Base-by-base conservation (phyloP, 2,888 invertebrate species). In the Heliconius sara region DNA sequence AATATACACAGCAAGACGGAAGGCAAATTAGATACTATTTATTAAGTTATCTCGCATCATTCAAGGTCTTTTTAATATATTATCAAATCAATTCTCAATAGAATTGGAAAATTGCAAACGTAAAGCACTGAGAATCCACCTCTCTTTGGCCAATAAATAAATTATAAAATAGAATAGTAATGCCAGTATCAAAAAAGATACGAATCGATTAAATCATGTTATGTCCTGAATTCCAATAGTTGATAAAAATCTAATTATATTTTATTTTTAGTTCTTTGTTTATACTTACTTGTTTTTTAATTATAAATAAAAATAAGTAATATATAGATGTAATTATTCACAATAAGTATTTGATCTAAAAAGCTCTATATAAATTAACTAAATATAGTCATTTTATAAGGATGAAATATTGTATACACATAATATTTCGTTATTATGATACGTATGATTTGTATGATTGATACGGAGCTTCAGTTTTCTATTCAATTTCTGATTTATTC, bases 31-130 rank as follows among this genome's bases (percentile, higher is more conserved):
- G 76, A 85, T 80, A 85, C 83, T 84, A 87, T 86, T 83, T 84
- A 86, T 78, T 85, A 85, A 84, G 82, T 85, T 84, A 85, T 84
- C 84, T 86, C 86, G 84, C 89, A 90, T 90, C 81, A 84, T 89
- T 91, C 89, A 83, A 83, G 82, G 84, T 80, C 81, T 68, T 78
- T 70, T 39, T 82, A 81, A 77, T 80, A 72, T 73, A 78, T 76
- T 80, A 80, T 70, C 78, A 78, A 81, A 80, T 27, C 79, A 80
- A 70, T 70, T 70, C 80, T 78, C 78, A 76, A 79, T 75, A 75
- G 66, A 75, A 66, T 74, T 65, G 13, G 72, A 71, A 81, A 82
- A 76, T 70, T 74, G 80, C 78, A 82, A 81, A 76, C 77, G 80
- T 74, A 78, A 80, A 72, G n/a, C 65, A 66, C 75, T 60, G 22